Base-by-base conservation (phyloP, 1,140 invertebrate genomes). In the Drosophila tani region DNA sequence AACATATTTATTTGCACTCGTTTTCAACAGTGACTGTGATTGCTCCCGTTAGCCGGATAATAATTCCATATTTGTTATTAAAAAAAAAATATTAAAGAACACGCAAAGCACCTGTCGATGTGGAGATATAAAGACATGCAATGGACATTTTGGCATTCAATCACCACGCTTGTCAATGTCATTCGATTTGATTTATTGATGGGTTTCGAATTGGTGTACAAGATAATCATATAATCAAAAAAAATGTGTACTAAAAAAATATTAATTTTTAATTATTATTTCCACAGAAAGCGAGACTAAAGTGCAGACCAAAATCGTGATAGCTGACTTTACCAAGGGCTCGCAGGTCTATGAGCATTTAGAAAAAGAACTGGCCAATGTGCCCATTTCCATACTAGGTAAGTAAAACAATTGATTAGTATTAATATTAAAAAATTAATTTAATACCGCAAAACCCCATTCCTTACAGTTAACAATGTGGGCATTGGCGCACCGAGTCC, bases 391-490 rank as follows among this genome's bases (percentile, higher is more conserved):
- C 62, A 96, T 98, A 91, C 93, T 98, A 93, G 96, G 97, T 98
- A 94, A 94, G 79, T 59, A 27, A 6, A 21, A 19, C 21, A 6
- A 21, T 21, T 5, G 9, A 21, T 12, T 46, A 11, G 9, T 1
- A 35, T 11, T 12, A 35, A 2, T 35, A 11, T 35, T 35, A 3
- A 9, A 35, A 32, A 11, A 35, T 3, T 11, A 11, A 35, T 11
- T 11, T 43, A 11, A 0, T 6, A 29, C 27, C 27, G 6, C 11
- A 1, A 17, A 46, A 43, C 27, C 4, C 12, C 3, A 5, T 35
- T 0, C 17, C 38, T 94, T 93, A 53, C 92, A 98, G 97, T 99
- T 0, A 99, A 99, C 92, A 99, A 99, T 93, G 98, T 98, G 5
- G 97, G 97, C 1, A 94, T 94, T 82, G 94, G 95, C 1, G 96